These are phyloP conservation scores for Cuniculus paca DNA, from an alignment of 2,797 vertebrate species.

Conservation along the genomic window DNA sequence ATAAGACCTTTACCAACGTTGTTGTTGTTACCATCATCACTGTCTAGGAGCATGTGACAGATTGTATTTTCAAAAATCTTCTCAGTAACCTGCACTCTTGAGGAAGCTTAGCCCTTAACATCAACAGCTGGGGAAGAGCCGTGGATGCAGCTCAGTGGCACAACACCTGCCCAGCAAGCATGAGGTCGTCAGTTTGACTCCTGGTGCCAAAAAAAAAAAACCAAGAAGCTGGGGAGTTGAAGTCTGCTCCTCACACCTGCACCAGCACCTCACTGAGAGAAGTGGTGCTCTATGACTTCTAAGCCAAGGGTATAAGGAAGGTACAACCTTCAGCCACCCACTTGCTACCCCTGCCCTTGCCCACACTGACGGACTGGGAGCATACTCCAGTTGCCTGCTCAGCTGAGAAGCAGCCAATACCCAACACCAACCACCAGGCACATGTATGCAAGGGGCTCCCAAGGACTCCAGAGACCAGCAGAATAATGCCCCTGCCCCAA, in stretches of 20 bases:
- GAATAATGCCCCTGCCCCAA: neutral
- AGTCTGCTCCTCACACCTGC: neutral
- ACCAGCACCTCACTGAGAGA: neutral
- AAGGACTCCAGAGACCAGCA: neutral
- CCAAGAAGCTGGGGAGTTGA: neutral
- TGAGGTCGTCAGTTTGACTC: too few relatives aligned
- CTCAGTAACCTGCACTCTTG: neutral
- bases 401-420: neutral
- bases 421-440: neutral
- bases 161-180: too few relatives aligned
- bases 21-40: too few relatives aligned
- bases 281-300: neutral
- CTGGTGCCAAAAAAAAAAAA: too few relatives aligned
- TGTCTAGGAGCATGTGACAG: neutral
- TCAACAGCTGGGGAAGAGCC: neutral
- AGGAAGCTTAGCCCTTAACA: neutral
- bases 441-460: neutral
- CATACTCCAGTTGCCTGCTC: neutral
- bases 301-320: neutral
- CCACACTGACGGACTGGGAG: too few relatives aligned
- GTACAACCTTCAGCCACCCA: neutral
- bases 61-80: neutral
- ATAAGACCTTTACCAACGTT: neutral
- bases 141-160: too few relatives aligned
- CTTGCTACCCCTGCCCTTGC: too few relatives aligned